These are phyloP conservation scores for Aurelia coerulea DNA, from an alignment of 30 jellyfish, hydroid and myxozoan genomes.

Conservation along the genomic window DNA sequence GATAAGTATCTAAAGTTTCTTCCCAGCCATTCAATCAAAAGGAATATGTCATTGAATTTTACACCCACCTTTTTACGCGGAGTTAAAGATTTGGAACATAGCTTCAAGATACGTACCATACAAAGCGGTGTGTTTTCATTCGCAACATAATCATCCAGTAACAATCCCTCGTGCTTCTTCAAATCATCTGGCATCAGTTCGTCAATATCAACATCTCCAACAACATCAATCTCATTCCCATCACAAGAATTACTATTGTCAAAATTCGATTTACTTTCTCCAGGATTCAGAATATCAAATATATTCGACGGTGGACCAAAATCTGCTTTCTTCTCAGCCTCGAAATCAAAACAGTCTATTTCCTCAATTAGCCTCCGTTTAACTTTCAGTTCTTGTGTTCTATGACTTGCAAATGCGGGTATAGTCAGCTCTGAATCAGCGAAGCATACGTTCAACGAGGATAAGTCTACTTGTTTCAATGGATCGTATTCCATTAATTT, in stretches of 20 bases:
- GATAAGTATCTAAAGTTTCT: too few species aligned
- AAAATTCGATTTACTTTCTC: not conserved
- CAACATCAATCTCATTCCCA: constrained; percentile 89
- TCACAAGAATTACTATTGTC: constrained; percentile 63
- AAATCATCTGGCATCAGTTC: constrained; percentile 26
- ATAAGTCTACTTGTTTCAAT: constrained; percentile 60
- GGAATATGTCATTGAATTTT: too few species aligned
- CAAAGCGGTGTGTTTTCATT: constrained; percentile 52
- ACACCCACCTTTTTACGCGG: too few species aligned
- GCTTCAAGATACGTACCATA: constrained; percentile 65
- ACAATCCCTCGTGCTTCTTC: constrained; percentile 9
- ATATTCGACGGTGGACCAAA: constrained; percentile 11
- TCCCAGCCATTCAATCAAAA: too few species aligned
- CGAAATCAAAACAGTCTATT: constrained; percentile 18
- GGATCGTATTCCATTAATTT: constrained; percentile 61
- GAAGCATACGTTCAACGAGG: constrained; percentile 63
- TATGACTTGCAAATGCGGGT: constrained; percentile 86
- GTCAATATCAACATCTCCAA: constrained; percentile 72
- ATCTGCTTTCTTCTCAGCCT: not conserved
- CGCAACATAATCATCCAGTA: constrained; percentile 74
- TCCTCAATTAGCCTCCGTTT: constrained; percentile 73
- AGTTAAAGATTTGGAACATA: too few species aligned
- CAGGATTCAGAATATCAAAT: constrained; percentile 44
- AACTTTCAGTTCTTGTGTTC: constrained; percentile 81
- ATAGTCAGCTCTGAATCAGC: constrained; percentile 75